A percentile compares a stretch with the other conserved stretches of the same genome.
Conservation (phyloP, 2,797 vertebrate genomes). For the Pseudomugil tenellus region DNA sequence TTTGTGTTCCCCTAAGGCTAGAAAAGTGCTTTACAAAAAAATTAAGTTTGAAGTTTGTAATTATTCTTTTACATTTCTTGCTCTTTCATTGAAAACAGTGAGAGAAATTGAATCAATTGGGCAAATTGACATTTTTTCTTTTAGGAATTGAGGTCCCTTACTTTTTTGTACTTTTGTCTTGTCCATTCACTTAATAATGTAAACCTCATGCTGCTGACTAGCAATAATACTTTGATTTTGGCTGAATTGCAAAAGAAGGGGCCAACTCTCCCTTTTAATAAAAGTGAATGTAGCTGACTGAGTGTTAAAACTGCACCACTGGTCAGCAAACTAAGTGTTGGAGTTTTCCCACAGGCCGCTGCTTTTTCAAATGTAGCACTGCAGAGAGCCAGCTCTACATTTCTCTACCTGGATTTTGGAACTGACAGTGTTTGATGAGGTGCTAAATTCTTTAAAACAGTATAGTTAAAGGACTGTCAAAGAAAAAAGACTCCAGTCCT, state of each 20-base stretch:
- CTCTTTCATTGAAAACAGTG: background rate
- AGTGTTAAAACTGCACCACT: background rate
- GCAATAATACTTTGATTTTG: background rate
- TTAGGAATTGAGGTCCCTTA: background rate
- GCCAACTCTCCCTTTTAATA: background rate
- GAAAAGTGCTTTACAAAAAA: too few species aligned
- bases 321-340: background rate
- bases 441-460: background rate
- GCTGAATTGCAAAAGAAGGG: background rate
- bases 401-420: background rate
- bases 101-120: background rate
- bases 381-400: background rate
- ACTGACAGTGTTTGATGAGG: background rate
- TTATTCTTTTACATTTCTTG: background rate
- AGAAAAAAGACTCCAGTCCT: background rate
- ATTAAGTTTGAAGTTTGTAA: too few species aligned
- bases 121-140: background rate
- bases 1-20: too few species aligned
- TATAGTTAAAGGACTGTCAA: background rate
- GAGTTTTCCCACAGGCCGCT: background rate
- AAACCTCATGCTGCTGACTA: background rate
- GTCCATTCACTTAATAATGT: constrained; percentile 6
- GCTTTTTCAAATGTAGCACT: background rate
- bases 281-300: background rate
- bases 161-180: too few species aligned